Percentiles rank a stretch among this genome's conserved stretches.
Conservation (phyloP, 2,797 vertebrate genomes). For the Todus mexicanus region DNA sequence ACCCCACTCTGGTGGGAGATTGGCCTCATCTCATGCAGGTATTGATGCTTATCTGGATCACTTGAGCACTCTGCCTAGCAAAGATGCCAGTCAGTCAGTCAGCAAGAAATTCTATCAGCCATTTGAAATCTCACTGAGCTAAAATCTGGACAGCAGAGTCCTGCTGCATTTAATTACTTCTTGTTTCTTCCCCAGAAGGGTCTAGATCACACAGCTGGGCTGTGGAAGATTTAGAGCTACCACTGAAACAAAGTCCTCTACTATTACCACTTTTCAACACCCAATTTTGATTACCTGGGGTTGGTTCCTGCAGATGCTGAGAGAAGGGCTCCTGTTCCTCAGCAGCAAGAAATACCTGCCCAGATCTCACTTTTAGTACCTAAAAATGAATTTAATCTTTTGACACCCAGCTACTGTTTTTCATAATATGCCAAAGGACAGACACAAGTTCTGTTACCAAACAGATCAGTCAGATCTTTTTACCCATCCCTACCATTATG, state of each 20-base stretch:
- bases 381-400: not conserved
- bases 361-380: not conserved
- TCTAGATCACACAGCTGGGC: not conserved
- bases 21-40: not conserved
- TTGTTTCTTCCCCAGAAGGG: not conserved
- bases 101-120: not conserved
- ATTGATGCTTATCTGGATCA: not conserved
- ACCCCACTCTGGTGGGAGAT: not conserved
- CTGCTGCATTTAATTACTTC: not conserved
- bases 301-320: not conserved
- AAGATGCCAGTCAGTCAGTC: not conserved
- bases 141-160: not conserved
- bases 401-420: not conserved
- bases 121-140: not conserved
- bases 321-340: not conserved
- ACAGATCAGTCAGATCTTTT: not conserved
- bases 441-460: not conserved
- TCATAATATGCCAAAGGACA: not conserved
- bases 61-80: not conserved
- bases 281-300: not conserved
- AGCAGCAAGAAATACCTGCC: not conserved
- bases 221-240: not conserved
- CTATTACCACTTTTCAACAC: not conserved
- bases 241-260: not conserved
- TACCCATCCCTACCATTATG: not conserved